phyloP scores from a whole-genome alignment of 1,140 invertebrate genomes.

The Pomacea maculata region DNA sequence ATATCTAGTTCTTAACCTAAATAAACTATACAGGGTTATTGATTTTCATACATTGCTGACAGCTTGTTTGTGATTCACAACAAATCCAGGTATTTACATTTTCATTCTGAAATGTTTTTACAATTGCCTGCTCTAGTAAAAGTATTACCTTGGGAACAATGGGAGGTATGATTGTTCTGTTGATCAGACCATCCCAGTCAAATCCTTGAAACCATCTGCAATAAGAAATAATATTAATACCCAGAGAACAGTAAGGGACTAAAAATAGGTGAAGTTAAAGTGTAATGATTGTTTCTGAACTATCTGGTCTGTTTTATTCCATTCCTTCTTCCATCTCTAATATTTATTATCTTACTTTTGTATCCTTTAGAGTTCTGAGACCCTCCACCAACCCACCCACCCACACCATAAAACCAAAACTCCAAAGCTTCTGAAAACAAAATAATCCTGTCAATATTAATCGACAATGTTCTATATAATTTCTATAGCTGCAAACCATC shows the following conservation, averaged over 20 bases:
- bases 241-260: neutral
- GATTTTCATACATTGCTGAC: neutral
- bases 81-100: too few species aligned
- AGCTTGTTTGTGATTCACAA: neutral
- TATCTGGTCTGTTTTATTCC: too few species aligned
- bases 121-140: neutral
- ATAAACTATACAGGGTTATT: neutral
- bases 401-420: neutral
- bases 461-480: too few species aligned
- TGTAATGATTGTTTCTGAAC: neutral
- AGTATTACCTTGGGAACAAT: slow-evolving; percentile 57
- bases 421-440: neutral
- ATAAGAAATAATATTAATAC: slow-evolving; percentile 37
- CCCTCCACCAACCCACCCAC: neutral
- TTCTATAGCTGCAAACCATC: too few species aligned
- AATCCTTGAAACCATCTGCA: slow-evolving; percentile 98
- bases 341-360: too few species aligned
- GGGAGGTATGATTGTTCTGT: slow-evolving; percentile 51
- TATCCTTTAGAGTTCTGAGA: neutral
- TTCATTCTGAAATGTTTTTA: too few species aligned
- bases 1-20: too few species aligned
- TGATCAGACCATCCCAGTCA: slow-evolving; percentile 96
- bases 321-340: too few species aligned
- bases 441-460: too few species aligned
- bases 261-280: neutral